Evolutionary conservation across 2,113 vertebrate genomes (phyloP).

Genomic region (Gadus macrocephalus): DNA sequence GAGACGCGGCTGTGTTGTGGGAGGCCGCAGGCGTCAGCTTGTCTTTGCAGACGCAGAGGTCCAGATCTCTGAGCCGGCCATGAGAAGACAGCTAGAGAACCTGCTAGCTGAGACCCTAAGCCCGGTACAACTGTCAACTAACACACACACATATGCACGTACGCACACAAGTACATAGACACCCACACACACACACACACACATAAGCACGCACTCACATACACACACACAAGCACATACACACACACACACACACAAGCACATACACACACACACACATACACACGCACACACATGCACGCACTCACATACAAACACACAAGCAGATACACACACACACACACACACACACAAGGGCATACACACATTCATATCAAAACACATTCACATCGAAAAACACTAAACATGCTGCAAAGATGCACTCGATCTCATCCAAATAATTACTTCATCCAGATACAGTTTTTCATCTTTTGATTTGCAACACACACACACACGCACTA

Average conservation of each 20-base stretch:
- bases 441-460: no score
- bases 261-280: no score
- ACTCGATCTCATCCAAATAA: no score
- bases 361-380: background rate
- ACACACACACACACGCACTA: background rate
- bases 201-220: background rate
- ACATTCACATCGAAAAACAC: background rate
- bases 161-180: no score
- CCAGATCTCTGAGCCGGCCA: conserved; percentile 70
- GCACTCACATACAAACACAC: background rate
- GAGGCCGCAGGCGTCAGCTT: conserved; percentile 56
- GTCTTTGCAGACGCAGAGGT: conserved; percentile 72
- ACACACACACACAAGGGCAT: background rate
- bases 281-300: background rate
- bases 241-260: no score
- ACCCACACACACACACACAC: background rate
- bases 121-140: conserved; percentile 56
- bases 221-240: no score
- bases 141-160: background rate
- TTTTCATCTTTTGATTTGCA: no score
- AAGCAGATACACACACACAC: background rate
- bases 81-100: conserved; percentile 67
- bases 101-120: conserved; percentile 55
- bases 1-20: background rate
- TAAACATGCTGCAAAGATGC: no score